These are phyloP conservation scores for Mesocentrotus franciscanus DNA, from an alignment of 53 echinoderm and acorn worm species.

Conservation along the genomic window DNA sequence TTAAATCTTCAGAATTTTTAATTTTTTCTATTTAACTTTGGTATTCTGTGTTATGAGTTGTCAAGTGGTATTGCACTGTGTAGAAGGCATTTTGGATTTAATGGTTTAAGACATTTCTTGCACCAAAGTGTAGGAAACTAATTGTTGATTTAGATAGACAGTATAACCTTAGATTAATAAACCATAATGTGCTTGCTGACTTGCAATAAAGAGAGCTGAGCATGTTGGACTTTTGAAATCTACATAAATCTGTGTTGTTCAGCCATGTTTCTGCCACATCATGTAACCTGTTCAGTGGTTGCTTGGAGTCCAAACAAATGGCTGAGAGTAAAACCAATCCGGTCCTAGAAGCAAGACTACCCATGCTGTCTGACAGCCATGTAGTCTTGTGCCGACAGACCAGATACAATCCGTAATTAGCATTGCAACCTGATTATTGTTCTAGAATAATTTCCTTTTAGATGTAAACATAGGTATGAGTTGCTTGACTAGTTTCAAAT, in stretches of 20 bases:
- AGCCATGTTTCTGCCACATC: conserved; percentile 69
- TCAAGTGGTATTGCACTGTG: too few species aligned
- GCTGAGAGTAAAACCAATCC: conserved; percentile 49
- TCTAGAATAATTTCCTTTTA: neutral
- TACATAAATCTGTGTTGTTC: neutral
- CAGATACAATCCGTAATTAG: conserved; percentile 19
- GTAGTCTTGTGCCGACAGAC: conserved; percentile 62
- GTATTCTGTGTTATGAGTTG: too few species aligned
- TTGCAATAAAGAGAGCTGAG: neutral
- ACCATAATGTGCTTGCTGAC: neutral
- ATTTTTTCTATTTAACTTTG: too few species aligned
- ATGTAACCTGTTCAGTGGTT: conserved; percentile 41
- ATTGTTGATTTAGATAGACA: too few species aligned
- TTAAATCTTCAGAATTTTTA: too few species aligned
- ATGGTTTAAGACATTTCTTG: too few species aligned
- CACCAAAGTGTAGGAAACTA: too few species aligned
- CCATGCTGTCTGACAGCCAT: conserved; percentile 66
- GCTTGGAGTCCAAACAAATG: conserved; percentile 62
- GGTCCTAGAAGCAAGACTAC: conserved; percentile 68
- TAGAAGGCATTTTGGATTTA: too few species aligned
- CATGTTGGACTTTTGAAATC: neutral
- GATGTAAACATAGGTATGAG: too few species aligned
- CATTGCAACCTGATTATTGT: neutral
- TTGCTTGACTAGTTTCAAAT: neutral
- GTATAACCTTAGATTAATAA: too few species aligned